These are phyloP conservation scores for Prolemur simus DNA, from an alignment of 2,113 vertebrate genomes.

Conservation along the genomic window DNA sequence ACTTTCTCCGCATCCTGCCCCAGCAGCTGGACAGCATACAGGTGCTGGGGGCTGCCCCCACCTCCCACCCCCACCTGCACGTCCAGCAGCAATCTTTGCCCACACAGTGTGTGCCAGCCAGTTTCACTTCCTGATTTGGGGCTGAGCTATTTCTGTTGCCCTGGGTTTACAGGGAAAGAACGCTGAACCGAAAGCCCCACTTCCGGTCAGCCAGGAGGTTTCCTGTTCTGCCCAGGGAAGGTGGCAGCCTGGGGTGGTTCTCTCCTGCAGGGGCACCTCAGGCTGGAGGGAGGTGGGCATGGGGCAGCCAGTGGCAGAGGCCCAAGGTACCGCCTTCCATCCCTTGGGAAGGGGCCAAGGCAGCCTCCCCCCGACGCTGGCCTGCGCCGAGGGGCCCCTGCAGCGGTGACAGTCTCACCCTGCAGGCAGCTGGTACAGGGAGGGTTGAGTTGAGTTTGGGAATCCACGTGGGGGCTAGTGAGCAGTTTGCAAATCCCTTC, in stretches of 20 bases:
- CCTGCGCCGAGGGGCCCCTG: not conserved
- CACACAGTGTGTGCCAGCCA: not conserved
- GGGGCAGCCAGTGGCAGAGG: not conserved
- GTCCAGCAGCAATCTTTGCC: not conserved
- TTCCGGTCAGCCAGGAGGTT: not conserved
- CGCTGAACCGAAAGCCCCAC: not conserved
- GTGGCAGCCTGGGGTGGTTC: not conserved
- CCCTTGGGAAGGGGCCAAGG: not conserved
- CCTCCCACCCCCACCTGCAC: not conserved
- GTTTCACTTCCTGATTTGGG: not conserved
- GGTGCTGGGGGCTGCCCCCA: conserved; percentile 74
- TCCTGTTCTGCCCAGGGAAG: not conserved
- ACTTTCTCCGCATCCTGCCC: conserved; percentile 95
- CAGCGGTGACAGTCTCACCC: not conserved
- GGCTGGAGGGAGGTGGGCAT: not conserved
- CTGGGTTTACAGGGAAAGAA: not conserved
- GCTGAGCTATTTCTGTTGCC: conserved; percentile 20
- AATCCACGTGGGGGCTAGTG: rapidly evolving
- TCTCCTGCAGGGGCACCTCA: not conserved
- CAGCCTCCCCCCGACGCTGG: not conserved
- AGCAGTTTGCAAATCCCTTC: not conserved
- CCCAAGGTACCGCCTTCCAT: too few species aligned
- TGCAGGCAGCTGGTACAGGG: not conserved
- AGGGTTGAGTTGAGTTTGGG: not conserved
- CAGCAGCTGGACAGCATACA: conserved; percentile 89